Base-by-base conservation (phyloP, 1,140 invertebrate species). In the Drosophila elegans region DNA sequence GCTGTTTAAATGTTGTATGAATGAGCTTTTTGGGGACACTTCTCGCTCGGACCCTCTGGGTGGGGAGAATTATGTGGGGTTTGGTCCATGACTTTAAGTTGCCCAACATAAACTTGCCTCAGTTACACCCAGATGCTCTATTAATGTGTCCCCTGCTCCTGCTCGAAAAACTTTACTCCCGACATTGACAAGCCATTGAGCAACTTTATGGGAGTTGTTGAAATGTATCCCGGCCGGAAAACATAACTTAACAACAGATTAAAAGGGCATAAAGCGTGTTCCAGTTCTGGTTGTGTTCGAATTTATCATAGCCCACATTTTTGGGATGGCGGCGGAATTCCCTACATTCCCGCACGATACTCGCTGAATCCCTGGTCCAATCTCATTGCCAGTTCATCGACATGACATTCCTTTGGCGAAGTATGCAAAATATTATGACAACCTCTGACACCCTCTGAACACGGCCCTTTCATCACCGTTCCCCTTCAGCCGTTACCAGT, bases 1-100 rank as follows among this genome's bases (percentile, higher is more conserved):
- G 46, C 56, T 84, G 78, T 69, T 82, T 86, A 83, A 86, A 86
- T 86, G 80, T 88, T 79, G 84, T 74, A 86, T 89, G 83, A 86
- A 89, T 89, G 83, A 83, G 79, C 72, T 77, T 79, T 86, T 74
- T 63, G 76, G 71, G 66, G 52, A 80, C 76, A 85, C 74, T 76
- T 75, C 48, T 36, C 44, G 34, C 32, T 54, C 36, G 51, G 73
- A 57, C 59, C 69, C 41, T 51, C 1, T 1, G 32, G 51, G 51
- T 48, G 44, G 39, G 39, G 11, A 66, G 82, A 86, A 61, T 86
- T 86, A 81, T 86, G 73, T 49, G 60, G 68, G 78, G 68, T 60
- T 62, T 13, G 45, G 12, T 36, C 48, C 9, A 34, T 39, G 51
- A 66, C 73, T 76, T 76, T 55, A 76, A 76, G 74, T 59, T 77